These are phyloP conservation scores for Lagopus leucura DNA, from an alignment of 2,113 vertebrate species.

Conservation along the genomic window DNA sequence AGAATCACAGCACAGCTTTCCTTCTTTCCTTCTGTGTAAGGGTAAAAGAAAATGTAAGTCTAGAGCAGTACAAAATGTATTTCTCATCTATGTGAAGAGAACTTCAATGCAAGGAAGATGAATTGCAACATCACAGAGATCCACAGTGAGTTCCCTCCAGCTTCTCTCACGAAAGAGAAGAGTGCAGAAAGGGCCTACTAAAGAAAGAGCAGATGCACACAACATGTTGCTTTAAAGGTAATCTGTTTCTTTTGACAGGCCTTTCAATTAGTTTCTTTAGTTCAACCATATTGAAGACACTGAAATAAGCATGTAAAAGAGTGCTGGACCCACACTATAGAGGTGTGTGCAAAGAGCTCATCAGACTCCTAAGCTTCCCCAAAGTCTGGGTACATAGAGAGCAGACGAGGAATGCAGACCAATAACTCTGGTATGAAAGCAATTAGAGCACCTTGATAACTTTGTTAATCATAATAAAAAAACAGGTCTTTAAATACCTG, in stretches of 20 bases:
- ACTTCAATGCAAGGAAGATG: neutral
- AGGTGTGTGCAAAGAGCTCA: neutral
- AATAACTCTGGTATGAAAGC: neutral
- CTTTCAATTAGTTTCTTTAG: neutral
- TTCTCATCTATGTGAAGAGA: neutral
- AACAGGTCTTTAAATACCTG: neutral
- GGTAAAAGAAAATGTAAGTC: neutral
- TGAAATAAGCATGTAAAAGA: neutral
- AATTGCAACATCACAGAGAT: neutral
- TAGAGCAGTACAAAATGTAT: neutral
- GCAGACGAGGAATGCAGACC: neutral
- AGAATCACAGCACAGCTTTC: conserved; percentile 80
- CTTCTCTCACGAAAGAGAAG: neutral
- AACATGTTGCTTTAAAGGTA: neutral
- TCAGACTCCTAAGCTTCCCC: neutral
- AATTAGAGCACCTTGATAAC: neutral
- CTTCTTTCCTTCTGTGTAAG: conserved; percentile 53
- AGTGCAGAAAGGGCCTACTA: neutral
- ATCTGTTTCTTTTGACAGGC: neutral
- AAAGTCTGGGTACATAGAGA: neutral
- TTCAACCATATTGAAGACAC: neutral
- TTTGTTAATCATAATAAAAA: neutral
- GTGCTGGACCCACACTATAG: too few species aligned
- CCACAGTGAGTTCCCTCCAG: neutral
- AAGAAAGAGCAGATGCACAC: fast-evolving